Conservation (phyloP, 2,797 vertebrate species). For the Sebastiscus tertius region DNA sequence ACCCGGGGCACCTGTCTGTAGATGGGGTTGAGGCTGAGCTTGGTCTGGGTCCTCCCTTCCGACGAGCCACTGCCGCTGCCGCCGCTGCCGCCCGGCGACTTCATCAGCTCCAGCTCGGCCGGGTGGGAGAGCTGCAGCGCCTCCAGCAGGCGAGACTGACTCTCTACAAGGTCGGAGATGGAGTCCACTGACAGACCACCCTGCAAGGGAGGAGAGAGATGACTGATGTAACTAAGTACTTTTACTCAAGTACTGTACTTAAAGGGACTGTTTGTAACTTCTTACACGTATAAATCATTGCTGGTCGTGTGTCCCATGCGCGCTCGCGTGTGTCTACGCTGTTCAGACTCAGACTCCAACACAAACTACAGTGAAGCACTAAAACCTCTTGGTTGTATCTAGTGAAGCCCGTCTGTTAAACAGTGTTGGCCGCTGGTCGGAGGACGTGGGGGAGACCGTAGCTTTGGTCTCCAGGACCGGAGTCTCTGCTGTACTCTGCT, state of each 20-base stretch:
- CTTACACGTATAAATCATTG: too few relatives aligned
- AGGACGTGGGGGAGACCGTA: too few relatives aligned
- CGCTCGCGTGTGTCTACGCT: fast-evolving
- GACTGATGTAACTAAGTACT: too few relatives aligned
- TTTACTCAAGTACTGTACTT: neutral
- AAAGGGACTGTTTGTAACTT: neutral
- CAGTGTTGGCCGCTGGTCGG: too few relatives aligned
- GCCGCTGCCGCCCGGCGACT: slow-evolving; percentile 54
- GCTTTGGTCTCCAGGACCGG: too few relatives aligned
- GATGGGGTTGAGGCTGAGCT: slow-evolving; percentile 92
- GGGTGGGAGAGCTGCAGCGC: slow-evolving; percentile 92
- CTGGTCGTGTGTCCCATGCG: too few relatives aligned
- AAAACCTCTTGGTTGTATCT: too few relatives aligned
- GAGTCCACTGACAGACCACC: slow-evolving; percentile 92
- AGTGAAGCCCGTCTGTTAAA: too few relatives aligned
- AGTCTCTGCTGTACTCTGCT: too few relatives aligned
- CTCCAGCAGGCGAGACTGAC: slow-evolving; percentile 88
- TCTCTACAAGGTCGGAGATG: slow-evolving; percentile 90
- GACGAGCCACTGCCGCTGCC: slow-evolving; percentile 10
- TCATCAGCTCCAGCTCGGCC: slow-evolving; percentile 84
- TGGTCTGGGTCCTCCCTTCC: slow-evolving; percentile 78
- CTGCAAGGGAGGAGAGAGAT: slow-evolving; percentile 58
- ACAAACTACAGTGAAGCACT: too few relatives aligned
- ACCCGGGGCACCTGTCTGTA: slow-evolving; percentile 90
- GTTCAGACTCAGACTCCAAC: too few relatives aligned